Base-by-base conservation (phyloP, 2,113 vertebrate species). In the Caloenas nicobarica region DNA sequence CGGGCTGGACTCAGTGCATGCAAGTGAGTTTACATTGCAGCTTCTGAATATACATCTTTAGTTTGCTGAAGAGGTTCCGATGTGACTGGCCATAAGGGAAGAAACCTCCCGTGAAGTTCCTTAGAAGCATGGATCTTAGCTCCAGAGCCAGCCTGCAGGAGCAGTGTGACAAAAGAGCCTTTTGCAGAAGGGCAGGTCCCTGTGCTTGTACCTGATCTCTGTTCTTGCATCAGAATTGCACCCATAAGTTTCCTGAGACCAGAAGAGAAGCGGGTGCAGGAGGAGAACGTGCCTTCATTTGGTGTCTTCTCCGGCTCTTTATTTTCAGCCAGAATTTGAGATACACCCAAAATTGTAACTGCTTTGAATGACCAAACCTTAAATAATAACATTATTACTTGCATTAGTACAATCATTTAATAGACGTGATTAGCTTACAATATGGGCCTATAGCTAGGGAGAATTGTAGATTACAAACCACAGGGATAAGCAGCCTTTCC, bases 1-100 rank as follows among this genome's bases (percentile, higher is more conserved):
- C 4, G 2, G 24, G 11, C 46, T 31, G 51, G 17, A 17, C 42
- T 57, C 18, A 3, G 29, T 9, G 31, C 11, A 0, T 8, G 11
- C 16, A 28, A 54, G 42, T 57, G 46, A 14, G 10, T 69, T 82
- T 44, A 36, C 57, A 60, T 34, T 76, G 5, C 33, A 25, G 65
- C 81, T 66, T 79, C 44, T 76, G 18, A 38, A 54, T 29, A 31
- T 2, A 11, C 13, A 17, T n/a, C 31, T 61, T 14, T 3, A 16
- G 28, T 29, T 33, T 42, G 62, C 58, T 3, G 2, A 80, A 9
- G 74, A 68, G 34, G 10, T 53, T 72, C 34, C 57, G 57, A 2
- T 24, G 48, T 76, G 11, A 7, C 46, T 42, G 66, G 33, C 16
- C n/a, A 1, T 4, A 14, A 42, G 46, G 84, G 17, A 56, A 33